phyloP scores from a whole-genome alignment of 2,797 vertebrate genomes.

The Clarias laeviceps region DNA sequence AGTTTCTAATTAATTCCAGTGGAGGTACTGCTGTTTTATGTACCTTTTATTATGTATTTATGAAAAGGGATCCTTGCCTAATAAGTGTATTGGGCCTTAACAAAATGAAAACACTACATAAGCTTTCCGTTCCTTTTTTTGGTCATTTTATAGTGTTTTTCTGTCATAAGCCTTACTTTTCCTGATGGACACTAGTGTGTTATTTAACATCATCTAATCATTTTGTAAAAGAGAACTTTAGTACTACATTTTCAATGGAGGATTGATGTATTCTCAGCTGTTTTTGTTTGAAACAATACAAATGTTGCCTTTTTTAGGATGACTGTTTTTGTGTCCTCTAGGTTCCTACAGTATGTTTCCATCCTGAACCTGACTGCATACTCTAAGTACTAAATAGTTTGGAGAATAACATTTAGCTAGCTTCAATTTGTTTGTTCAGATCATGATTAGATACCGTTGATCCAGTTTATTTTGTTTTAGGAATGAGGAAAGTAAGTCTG shows the following conservation, averaged over 20 bases:
- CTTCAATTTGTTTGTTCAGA: neutral
- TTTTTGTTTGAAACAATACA: no score
- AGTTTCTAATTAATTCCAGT: constrained; percentile 15
- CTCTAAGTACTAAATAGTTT: neutral
- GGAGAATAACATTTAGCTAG: neutral
- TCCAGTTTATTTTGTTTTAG: neutral
- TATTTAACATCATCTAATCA: constrained; percentile 18
- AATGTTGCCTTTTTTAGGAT: neutral
- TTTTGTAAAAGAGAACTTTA: neutral
- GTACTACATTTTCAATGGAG: neutral
- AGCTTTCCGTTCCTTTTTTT: neutral
- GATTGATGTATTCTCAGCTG: no score
- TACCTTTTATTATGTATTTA: constrained; percentile 25
- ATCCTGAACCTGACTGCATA: neutral
- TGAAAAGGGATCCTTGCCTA: neutral
- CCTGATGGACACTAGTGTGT: neutral
- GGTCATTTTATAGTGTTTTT: neutral
- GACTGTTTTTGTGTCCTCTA: no score
- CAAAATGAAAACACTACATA: constrained; percentile 24
- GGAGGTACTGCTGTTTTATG: constrained; percentile 17
- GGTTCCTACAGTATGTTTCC: neutral
- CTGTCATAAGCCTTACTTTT: neutral
- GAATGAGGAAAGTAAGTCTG: neutral
- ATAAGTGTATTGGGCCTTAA: constrained; percentile 12
- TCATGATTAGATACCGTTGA: neutral